Evolutionary conservation across 2,113 vertebrate genomes (phyloP).

Genomic region (Plotosus lineatus): DNA sequence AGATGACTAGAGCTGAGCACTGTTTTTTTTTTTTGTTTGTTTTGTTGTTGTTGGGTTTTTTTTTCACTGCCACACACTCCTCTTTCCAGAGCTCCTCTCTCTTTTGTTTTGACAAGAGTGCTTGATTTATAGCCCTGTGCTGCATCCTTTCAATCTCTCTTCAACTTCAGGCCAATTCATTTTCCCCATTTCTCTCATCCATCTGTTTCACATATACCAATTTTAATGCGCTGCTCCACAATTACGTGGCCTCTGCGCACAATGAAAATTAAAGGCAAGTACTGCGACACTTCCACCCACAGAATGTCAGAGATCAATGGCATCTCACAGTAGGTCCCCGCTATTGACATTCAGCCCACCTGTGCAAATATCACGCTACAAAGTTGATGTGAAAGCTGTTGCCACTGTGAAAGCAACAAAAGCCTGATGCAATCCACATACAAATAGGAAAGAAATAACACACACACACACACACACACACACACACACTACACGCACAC

Average conservation of each 20-base stretch:
- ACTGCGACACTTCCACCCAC: conserved; percentile 4
- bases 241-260: conserved; percentile 14
- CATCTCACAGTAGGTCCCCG: conserved; percentile 23
- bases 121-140: conserved; percentile 45
- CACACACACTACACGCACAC: neutral
- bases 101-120: conserved; percentile 41
- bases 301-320: conserved; percentile 17
- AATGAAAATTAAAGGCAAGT: conserved; percentile 24
- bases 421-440: conserved; percentile 6
- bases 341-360: conserved; percentile 17
- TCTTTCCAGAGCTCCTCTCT: neutral
- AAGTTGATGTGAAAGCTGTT: conserved; percentile 9
- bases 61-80: conserved; percentile 47
- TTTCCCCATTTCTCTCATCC: conserved; percentile 31
- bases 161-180: conserved; percentile 41
- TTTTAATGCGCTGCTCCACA: conserved; percentile 10
- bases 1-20: conserved; percentile 58
- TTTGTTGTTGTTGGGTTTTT: too few species aligned
- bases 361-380: conserved; percentile 35
- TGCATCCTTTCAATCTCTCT: conserved; percentile 42
- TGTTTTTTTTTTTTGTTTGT: too few species aligned
- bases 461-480: neutral
- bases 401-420: conserved; percentile 9
- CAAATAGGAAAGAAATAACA: neutral
- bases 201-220: conserved; percentile 38